Percentiles rank a stretch among this genome's conserved stretches.
These are phyloP conservation scores for Syritta pipiens DNA, from an alignment of 2,888 invertebrate genomes.

Conservation along the genomic window DNA sequence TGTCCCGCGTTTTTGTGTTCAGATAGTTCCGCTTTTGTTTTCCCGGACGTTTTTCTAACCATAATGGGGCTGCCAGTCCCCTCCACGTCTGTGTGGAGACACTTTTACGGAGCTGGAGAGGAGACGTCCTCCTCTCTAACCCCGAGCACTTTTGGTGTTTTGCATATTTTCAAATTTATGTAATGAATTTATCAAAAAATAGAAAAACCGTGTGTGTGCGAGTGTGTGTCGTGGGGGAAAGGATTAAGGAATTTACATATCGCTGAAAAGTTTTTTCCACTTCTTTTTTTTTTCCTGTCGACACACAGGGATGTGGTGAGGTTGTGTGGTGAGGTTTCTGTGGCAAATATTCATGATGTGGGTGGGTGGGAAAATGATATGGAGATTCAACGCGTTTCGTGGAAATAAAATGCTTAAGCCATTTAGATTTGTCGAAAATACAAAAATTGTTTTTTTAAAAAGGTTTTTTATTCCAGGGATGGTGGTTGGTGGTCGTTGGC, in stretches of 20 bases:
- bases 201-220: constrained; percentile 24
- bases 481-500: not conserved
- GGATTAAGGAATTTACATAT: constrained; percentile 62
- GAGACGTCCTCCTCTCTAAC: constrained; percentile 15
- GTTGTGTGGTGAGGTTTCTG: not conserved
- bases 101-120: too few species aligned
- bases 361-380: constrained; percentile 10
- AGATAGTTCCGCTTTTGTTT: too few species aligned
- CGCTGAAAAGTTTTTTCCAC: constrained; percentile 2
- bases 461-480: too few species aligned
- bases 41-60: too few species aligned
- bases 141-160: constrained; percentile 54
- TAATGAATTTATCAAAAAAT: constrained; percentile 64
- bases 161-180: constrained; percentile 56
- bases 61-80: constrained; percentile 10
- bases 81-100: not conserved
- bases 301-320: too few species aligned
- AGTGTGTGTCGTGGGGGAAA: constrained; percentile 53
- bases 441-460: not conserved
- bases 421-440: constrained; percentile 24
- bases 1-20: constrained; percentile 52
- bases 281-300: not conserved
- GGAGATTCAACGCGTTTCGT: constrained; percentile 26
- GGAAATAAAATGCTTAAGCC: constrained; percentile 18
- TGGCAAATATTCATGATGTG: constrained; percentile 31